These are phyloP conservation scores for Phasia obesa DNA, from an alignment of 2,888 invertebrate genomes.

Conservation along the genomic window DNA sequence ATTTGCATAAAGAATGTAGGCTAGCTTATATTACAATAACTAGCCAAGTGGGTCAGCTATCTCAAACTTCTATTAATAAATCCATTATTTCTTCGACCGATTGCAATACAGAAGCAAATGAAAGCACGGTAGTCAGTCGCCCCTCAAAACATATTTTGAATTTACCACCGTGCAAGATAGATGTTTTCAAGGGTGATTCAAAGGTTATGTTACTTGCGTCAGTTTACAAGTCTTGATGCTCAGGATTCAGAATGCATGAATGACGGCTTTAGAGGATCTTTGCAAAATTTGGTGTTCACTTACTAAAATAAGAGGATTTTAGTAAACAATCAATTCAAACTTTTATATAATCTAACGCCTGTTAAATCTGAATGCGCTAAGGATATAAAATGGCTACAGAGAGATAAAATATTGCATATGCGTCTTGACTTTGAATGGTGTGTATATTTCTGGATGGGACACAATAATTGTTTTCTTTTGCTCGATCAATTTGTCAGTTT, in stretches of 20 bases:
- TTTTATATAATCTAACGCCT: not conserved
- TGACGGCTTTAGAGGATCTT: not conserved
- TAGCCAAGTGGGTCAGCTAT: not conserved
- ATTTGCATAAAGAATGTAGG: constrained; percentile 1
- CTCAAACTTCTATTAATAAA: not conserved
- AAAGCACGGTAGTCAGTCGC: not conserved
- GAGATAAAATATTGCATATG: not conserved
- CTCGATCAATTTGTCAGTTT: not conserved
- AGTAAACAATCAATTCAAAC: not conserved
- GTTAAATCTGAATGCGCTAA: not conserved
- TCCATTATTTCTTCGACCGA: not conserved
- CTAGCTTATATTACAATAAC: not conserved
- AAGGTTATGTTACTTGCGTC: no score
- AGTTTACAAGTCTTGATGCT: not conserved
- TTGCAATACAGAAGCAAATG: not conserved
- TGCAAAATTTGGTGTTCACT: not conserved
- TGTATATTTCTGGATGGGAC: not conserved
- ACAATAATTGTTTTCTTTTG: not conserved
- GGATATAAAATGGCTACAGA: not conserved
- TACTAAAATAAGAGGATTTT: not conserved
- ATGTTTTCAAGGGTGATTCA: not conserved
- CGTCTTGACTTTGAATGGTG: not conserved
- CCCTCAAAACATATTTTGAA: not conserved
- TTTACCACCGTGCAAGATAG: not conserved
- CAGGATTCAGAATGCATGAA: not conserved